phyloP scores from a whole-genome alignment of 2,113 vertebrate genomes.

The Notechis scutatus region DNA sequence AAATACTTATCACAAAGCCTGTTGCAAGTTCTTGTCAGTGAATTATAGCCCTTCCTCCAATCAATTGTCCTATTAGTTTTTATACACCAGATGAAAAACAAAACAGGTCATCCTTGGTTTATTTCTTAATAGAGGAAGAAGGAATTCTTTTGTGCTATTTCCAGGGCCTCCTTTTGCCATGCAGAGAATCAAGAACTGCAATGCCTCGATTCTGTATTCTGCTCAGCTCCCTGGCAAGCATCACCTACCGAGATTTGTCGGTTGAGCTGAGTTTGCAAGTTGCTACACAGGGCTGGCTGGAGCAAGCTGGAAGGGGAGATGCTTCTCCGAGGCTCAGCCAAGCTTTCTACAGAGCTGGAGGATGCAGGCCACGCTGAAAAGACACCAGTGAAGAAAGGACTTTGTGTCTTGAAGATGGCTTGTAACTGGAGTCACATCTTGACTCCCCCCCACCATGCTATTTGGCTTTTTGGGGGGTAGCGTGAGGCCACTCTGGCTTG shows the following conservation, averaged over 20 bases:
- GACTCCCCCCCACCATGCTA: neutral
- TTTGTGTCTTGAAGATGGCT: neutral
- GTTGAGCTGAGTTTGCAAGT: neutral
- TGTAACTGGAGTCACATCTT: neutral
- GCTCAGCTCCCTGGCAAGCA: neutral
- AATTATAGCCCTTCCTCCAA: neutral
- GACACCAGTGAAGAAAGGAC: neutral
- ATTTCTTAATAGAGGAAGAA: neutral
- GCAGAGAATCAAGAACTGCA: neutral
- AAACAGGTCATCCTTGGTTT: neutral
- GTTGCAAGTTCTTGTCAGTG: neutral
- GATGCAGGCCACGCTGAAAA: neutral
- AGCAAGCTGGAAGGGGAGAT: neutral
- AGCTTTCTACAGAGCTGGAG: neutral
- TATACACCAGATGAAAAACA: neutral
- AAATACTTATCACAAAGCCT: neutral
- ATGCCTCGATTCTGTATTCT: neutral
- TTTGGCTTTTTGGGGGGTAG: neutral
- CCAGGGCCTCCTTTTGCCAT: neutral
- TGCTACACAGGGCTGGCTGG: neutral
- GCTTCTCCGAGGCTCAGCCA: neutral
- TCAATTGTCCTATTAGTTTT: neutral
- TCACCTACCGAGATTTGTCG: slow-evolving; percentile 5
- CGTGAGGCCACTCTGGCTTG: neutral
- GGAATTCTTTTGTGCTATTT: neutral